phyloP scores from a whole-genome alignment of 30 jellyfish, hydroid and myxozoan genomes.

The Euphysa ruthae region DNA sequence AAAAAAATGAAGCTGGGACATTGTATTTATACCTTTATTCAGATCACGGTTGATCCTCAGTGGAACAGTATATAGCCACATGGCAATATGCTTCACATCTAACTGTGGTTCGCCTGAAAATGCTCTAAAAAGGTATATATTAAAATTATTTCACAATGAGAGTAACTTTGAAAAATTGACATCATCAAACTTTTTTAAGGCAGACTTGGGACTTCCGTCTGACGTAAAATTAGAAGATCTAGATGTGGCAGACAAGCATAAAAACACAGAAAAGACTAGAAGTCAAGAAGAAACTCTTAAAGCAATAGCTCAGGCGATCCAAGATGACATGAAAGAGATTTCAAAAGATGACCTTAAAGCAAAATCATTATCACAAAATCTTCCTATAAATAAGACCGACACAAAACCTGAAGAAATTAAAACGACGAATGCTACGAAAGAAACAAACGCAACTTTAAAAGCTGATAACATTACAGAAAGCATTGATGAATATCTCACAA shows the following conservation, averaged over 20 bases:
- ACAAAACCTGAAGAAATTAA: neutral
- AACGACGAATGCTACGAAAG: neutral
- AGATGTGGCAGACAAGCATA: neutral
- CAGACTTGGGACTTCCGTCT: neutral
- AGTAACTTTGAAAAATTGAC: no score
- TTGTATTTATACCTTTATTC: no score
- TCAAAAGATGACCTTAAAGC: slow-evolving; percentile 7
- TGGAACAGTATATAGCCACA: no score
- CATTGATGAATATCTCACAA: slow-evolving; percentile 82
- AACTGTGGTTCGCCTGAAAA: no score
- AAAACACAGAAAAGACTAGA: neutral
- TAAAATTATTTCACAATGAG: no score
- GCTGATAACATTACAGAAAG: slow-evolving; percentile 17
- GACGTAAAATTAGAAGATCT: neutral
- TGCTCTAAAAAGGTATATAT: no score
- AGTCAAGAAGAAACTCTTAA: slow-evolving; percentile 64
- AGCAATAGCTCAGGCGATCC: slow-evolving; percentile 72
- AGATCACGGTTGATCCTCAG: no score
- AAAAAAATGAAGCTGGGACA: no score
- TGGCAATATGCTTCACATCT: no score
- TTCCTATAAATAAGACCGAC: neutral
- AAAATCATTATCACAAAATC: neutral
- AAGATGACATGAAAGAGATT: slow-evolving; percentile 51
- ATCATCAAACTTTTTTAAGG: no score
- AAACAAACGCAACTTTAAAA: neutral